Evolutionary conservation across 2,113 vertebrate genomes (phyloP).

Genomic region (Sinosuthora webbiana): DNA sequence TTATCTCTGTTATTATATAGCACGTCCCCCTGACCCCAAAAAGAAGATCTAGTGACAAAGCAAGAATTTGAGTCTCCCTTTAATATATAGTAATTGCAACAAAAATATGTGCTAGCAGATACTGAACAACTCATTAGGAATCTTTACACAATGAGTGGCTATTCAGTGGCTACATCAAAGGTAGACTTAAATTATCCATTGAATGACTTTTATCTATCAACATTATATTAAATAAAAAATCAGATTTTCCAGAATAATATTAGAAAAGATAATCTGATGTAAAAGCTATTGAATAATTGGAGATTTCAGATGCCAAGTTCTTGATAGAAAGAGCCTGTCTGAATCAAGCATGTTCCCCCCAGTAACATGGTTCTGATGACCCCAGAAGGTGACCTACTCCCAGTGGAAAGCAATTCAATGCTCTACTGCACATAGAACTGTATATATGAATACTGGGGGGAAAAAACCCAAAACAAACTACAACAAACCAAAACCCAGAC

Average conservation of each 20-base stretch:
- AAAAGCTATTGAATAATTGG: constrained; percentile 67
- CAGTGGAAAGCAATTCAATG: constrained; percentile 88
- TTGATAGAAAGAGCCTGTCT: constrained; percentile 48
- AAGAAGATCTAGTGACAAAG: background rate
- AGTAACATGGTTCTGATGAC: constrained; percentile 62
- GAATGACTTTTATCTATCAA: background rate
- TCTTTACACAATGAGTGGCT: background rate
- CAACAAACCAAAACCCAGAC: constrained; percentile 39
- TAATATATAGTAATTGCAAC: background rate
- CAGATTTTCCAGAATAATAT: background rate
- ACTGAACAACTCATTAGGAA: background rate
- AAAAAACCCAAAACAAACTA: background rate
- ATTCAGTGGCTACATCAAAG: background rate
- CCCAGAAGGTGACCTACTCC: constrained; percentile 76
- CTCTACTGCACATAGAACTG: constrained; percentile 74
- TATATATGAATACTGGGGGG: constrained; percentile 69
- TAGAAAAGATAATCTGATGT: background rate
- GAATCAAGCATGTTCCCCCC: constrained; percentile 18
- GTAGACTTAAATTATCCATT: background rate
- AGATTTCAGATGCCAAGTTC: constrained; percentile 65
- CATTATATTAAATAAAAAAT: background rate
- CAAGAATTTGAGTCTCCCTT: background rate
- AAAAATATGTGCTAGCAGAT: background rate
- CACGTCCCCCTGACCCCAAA: background rate
- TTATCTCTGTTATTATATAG: background rate